phyloP scores from a whole-genome alignment of 2,113 vertebrate species.

The Euleptes europaea region DNA sequence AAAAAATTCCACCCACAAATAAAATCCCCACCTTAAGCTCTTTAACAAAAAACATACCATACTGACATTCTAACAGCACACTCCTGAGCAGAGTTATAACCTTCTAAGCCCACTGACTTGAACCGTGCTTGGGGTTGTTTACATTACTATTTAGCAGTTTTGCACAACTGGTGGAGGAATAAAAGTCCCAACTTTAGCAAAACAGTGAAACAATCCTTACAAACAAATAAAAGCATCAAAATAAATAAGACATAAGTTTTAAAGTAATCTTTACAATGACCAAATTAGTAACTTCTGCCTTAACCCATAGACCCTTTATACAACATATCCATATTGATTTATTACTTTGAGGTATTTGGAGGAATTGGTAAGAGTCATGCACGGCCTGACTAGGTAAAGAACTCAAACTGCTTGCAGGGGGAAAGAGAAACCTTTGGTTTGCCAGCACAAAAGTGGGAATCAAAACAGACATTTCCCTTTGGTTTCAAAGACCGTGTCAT shows the following conservation, averaged over 20 bases:
- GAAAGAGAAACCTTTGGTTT: conserved; percentile 92
- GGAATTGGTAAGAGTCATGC: conserved; percentile 93
- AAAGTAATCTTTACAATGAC: conserved; percentile 91
- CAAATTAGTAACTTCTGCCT: conserved; percentile 94
- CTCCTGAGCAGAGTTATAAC: no score
- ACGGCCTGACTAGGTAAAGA: conserved; percentile 85
- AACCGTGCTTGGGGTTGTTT: no score
- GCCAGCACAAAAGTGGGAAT: conserved; percentile 88
- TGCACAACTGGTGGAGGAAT: conserved; percentile 61
- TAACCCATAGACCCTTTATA: conserved; percentile 96
- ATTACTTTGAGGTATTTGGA: conserved; percentile 99
- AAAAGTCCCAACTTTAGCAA: conserved; percentile 65
- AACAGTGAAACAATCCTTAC: conserved; percentile 45
- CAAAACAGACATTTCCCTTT: conserved; percentile 87
- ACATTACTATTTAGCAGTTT: conserved; percentile 78
- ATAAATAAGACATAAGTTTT: conserved; percentile 90
- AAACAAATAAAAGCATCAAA: conserved; percentile 80
- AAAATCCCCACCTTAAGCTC: conserved; percentile 77
- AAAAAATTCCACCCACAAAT: conserved; percentile 77
- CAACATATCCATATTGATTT: conserved; percentile 94
- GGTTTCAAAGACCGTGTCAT: conserved; percentile 94
- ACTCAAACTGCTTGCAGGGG: conserved; percentile 62
- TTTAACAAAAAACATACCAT: conserved; percentile 75
- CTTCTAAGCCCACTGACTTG: no score
- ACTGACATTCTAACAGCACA: conserved; percentile 64